phyloP scores from a whole-genome alignment of 2,113 vertebrate genomes.

The Lycocorax pyrrhopterus region DNA sequence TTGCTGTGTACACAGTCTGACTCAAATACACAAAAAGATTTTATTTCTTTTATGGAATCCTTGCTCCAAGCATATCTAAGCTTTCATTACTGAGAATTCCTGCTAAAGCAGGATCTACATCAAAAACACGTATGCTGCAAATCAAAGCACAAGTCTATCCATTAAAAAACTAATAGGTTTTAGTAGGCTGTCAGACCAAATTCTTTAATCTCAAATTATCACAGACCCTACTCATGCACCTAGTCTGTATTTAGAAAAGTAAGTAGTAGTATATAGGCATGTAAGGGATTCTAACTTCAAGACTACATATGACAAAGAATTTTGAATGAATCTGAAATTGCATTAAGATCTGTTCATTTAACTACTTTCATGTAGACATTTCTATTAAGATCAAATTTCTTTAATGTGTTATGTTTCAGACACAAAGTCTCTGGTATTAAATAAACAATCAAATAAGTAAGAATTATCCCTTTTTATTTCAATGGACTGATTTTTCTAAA shows the following conservation, averaged over 20 bases:
- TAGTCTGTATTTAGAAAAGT: not conserved
- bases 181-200: not conserved
- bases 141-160: not conserved
- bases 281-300: not conserved
- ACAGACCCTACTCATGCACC: not conserved
- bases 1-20: not conserved
- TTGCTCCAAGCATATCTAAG: not conserved
- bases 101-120: not conserved
- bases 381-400: not conserved
- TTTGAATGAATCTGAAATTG: not conserved
- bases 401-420: not conserved
- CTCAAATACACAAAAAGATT: not conserved
- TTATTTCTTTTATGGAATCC: not conserved
- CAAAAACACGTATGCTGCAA: not conserved
- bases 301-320: not conserved
- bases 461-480: not conserved
- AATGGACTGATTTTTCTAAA: conserved; percentile 22
- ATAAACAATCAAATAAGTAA: conserved; percentile 34
- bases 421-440: not conserved
- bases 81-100: not conserved
- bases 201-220: not conserved
- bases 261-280: not conserved
- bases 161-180: not conserved
- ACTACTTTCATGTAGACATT: not conserved
- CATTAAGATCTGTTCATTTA: not conserved